Conservation (phyloP, 2,888 invertebrate species). For the Oscheius sp. region DNA sequence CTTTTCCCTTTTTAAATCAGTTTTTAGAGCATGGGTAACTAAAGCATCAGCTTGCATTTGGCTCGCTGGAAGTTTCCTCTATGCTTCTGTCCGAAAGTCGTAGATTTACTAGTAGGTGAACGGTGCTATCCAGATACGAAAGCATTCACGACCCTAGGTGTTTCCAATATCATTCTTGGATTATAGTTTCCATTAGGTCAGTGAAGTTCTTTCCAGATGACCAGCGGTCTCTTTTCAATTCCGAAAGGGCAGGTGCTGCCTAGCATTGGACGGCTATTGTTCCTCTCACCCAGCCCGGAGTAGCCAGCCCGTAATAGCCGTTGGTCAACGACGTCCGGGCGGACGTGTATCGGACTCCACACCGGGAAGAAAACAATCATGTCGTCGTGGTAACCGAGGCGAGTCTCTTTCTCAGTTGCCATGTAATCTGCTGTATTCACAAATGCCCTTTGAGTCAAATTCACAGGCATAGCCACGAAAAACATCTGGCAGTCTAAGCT, state of each 20-base stretch:
- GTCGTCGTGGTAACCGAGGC: constrained; percentile 25
- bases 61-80: too few relatives aligned
- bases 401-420: constrained; percentile 20
- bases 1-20: too few relatives aligned
- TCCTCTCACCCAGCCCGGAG: neutral
- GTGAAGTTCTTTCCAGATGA: too few relatives aligned
- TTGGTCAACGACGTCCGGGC: constrained; percentile 30
- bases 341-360: constrained; percentile 30
- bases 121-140: too few relatives aligned
- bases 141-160: too few relatives aligned
- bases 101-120: too few relatives aligned
- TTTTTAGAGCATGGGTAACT: too few relatives aligned
- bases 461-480: neutral
- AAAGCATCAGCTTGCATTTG: too few relatives aligned
- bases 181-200: too few relatives aligned
- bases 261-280: neutral
- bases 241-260: neutral
- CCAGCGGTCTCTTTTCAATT: too few relatives aligned
- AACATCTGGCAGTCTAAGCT: neutral
- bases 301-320: constrained; percentile 24
- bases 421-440: constrained; percentile 11
- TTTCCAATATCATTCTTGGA: too few relatives aligned
- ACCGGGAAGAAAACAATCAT: constrained; percentile 25
- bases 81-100: too few relatives aligned
- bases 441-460: neutral